phyloP scores from a whole-genome alignment of 2,888 invertebrate genomes.

The Camponotus fellah region DNA sequence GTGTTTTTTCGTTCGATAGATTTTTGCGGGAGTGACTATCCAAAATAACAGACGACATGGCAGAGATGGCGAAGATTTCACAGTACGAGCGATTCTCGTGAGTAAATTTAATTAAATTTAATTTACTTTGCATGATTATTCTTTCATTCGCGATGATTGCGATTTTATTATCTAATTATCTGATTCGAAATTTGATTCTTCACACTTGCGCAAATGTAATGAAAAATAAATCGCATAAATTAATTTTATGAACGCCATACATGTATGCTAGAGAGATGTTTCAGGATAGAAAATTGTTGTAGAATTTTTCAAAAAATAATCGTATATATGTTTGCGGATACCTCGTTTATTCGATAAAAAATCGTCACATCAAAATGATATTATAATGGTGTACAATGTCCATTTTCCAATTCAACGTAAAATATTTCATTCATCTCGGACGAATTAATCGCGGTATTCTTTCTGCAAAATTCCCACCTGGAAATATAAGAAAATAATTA shows the following conservation, averaged over 20 bases:
- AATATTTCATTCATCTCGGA: slow-evolving; percentile 56
- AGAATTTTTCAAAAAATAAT: neutral
- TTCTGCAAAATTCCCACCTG: slow-evolving; percentile 80
- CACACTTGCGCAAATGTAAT: neutral
- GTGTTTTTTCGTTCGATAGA: neutral
- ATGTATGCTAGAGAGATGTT: neutral
- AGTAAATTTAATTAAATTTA: neutral
- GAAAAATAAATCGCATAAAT: neutral
- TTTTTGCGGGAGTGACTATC: neutral
- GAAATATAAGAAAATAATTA: slow-evolving; percentile 17
- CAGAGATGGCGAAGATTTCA: neutral
- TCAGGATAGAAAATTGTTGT: neutral
- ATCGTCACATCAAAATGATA: neutral
- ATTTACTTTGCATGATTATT: neutral
- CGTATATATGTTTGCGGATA: neutral
- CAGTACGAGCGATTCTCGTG: neutral
- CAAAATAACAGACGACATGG: neutral
- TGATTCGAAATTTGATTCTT: neutral
- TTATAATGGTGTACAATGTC: slow-evolving; percentile 58
- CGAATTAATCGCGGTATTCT: slow-evolving; percentile 67
- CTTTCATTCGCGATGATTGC: neutral
- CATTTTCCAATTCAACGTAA: slow-evolving; percentile 70
- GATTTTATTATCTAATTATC: neutral
- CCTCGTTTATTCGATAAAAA: slow-evolving; percentile 32
- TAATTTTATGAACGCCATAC: neutral